Conservation (phyloP, 1,140 invertebrate species). For the Steinernema khuongi region DNA sequence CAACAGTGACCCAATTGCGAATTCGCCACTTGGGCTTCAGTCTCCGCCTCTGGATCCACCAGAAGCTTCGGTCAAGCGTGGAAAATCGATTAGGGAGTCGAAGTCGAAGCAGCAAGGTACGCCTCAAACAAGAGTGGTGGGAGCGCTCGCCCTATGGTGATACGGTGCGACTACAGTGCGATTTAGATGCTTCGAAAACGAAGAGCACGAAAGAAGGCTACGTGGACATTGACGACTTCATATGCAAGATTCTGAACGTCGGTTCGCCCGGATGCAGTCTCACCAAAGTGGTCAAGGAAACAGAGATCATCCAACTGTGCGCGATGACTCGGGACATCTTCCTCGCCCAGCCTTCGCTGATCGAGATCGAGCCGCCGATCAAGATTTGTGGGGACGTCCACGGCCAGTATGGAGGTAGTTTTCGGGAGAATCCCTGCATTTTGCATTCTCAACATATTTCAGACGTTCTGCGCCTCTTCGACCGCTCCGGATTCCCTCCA, state of each 20-base stretch:
- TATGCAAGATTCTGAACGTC: constrained; percentile 59
- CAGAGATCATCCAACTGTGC: constrained; percentile 58
- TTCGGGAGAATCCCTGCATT: not conserved
- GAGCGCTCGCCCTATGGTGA: too few species aligned
- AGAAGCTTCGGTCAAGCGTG: too few species aligned
- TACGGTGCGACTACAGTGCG: not conserved
- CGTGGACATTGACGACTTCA: constrained; percentile 53
- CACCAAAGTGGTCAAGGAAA: constrained; percentile 23
- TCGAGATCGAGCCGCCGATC: constrained; percentile 64
- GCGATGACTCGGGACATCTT: constrained; percentile 62
- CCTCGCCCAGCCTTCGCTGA: constrained; percentile 63
- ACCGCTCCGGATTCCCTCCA: constrained; percentile 48
- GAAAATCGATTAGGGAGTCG: too few species aligned
- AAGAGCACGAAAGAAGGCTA: constrained; percentile 41
- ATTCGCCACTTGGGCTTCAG: not conserved
- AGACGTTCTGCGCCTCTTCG: constrained; percentile 59
- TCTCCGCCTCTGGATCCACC: too few species aligned
- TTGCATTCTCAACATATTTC: not conserved
- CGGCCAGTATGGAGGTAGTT: constrained; percentile 27
- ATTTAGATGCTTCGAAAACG: not conserved
- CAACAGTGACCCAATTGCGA: not conserved
- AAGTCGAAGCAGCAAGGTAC: too few species aligned
- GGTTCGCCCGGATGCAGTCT: constrained; percentile 48
- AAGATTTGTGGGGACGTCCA: constrained; percentile 60
- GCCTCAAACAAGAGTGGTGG: too few species aligned